A percentile compares a stretch with the other conserved stretches of the same genome.
Conservation (phyloP, 1,140 invertebrate genomes). For the Choristoneura fumiferana region DNA sequence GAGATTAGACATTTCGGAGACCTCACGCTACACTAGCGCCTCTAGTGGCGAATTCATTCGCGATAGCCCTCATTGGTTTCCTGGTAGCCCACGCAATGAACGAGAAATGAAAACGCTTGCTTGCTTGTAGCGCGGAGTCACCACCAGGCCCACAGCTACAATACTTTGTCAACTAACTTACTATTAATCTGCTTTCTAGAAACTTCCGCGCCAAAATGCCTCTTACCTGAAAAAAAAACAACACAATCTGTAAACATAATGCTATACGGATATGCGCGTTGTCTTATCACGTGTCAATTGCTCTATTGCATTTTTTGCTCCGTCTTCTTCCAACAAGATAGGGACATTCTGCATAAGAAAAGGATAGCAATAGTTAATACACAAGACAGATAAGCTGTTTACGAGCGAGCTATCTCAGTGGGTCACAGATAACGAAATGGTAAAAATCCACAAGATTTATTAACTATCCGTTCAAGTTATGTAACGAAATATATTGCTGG, state of each 20-base stretch:
- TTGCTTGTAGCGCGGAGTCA: too few relatives aligned
- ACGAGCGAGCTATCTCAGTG: conserved; percentile 37
- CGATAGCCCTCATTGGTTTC: too few relatives aligned
- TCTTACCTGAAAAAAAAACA: conserved; percentile 15
- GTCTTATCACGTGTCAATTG: conserved; percentile 11
- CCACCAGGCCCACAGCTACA: too few relatives aligned
- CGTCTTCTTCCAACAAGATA: not conserved
- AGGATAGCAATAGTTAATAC: not conserved
- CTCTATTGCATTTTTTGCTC: conserved; percentile 5
- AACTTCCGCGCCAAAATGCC: too few relatives aligned
- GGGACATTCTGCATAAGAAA: not conserved
- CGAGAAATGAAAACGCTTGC: too few relatives aligned
- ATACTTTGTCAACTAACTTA: too few relatives aligned
- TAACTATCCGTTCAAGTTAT: not conserved
- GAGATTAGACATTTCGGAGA: too few relatives aligned
- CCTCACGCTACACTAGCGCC: too few relatives aligned
- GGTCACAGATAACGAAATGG: conserved; percentile 37
- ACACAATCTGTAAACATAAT: conserved; percentile 16
- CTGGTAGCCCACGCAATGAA: too few relatives aligned
- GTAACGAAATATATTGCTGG: not conserved
- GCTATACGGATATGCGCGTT: conserved; percentile 1
- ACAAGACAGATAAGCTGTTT: conserved; percentile 24
- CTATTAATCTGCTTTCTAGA: too few relatives aligned
- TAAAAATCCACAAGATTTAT: conserved; percentile 27
- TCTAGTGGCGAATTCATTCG: too few relatives aligned